phyloP scores from a whole-genome alignment of 2,113 vertebrate genomes.

The Noturus placidus region DNA sequence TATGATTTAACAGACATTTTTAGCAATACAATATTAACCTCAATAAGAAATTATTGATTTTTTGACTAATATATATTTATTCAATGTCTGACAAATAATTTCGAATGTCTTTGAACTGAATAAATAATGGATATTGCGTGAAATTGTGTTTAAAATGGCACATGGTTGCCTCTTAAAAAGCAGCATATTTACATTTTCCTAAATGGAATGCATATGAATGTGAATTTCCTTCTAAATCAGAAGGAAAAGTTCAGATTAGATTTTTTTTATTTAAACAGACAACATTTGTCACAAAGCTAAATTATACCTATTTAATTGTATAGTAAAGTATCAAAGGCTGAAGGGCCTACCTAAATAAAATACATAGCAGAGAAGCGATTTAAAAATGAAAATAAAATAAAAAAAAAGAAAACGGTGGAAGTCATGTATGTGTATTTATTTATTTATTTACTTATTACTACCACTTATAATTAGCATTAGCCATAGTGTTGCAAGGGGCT shows the following conservation, averaged over 20 bases:
- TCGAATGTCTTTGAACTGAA: not conserved
- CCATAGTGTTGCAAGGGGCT: not conserved
- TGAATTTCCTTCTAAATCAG: not conserved
- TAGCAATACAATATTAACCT: not conserved
- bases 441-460: not conserved
- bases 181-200: not conserved
- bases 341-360: no score
- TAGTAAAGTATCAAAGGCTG: no score
- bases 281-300: not conserved
- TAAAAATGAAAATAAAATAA: no score
- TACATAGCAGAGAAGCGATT: no score
- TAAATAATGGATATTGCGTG: not conserved
- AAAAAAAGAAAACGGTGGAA: no score
- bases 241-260: not conserved
- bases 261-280: no score
- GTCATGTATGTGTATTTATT: not conserved
- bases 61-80: not conserved
- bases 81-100: not conserved
- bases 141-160: constrained; percentile 13
- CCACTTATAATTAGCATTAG: not conserved
- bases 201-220: not conserved
- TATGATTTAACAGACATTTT: not conserved
- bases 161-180: not conserved
- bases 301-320: not conserved
- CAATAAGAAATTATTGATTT: not conserved